phyloP scores from a whole-genome alignment of 64 coral and sea anemone genomes.

The Astreopora myriophthalma region DNA sequence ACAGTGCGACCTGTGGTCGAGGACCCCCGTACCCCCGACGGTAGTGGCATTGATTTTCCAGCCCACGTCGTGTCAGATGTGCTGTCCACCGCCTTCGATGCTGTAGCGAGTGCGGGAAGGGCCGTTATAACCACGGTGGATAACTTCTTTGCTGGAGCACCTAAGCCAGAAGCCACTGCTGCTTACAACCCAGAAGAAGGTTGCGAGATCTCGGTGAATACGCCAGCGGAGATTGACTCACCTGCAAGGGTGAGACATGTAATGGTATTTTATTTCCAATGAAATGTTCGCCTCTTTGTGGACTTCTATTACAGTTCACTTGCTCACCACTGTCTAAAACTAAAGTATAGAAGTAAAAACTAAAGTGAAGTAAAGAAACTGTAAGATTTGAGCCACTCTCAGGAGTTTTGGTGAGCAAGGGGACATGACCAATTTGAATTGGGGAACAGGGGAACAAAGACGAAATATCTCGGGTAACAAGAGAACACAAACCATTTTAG shows the following conservation, averaged over 20 bases:
- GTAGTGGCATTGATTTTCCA: constrained; percentile 21
- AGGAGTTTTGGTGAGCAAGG: too few species aligned
- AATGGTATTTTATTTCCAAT: not conserved
- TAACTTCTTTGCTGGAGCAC: constrained; percentile 3
- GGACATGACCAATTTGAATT: too few species aligned
- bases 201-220: constrained; percentile 48
- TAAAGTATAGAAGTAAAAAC: too few species aligned
- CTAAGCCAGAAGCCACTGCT: constrained; percentile 15
- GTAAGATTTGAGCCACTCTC: too few species aligned
- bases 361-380: too few species aligned
- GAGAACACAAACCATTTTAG: too few species aligned
- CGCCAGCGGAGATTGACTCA: not conserved
- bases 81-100: constrained; percentile 69
- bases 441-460: too few species aligned
- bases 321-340: too few species aligned
- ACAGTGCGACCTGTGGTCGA: not conserved
- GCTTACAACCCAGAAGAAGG: constrained; percentile 53
- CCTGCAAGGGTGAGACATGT: not conserved
- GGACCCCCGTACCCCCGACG: too few species aligned
- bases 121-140: constrained; percentile 69
- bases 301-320: too few species aligned
- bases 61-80: constrained; percentile 70
- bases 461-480: too few species aligned
- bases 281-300: too few species aligned
- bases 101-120: constrained; percentile 56